Evolutionary conservation across 2,888 invertebrate species (phyloP), one percentile per base, ranked within the genome.

Genomic region (Machimus atricapillus): DNA sequence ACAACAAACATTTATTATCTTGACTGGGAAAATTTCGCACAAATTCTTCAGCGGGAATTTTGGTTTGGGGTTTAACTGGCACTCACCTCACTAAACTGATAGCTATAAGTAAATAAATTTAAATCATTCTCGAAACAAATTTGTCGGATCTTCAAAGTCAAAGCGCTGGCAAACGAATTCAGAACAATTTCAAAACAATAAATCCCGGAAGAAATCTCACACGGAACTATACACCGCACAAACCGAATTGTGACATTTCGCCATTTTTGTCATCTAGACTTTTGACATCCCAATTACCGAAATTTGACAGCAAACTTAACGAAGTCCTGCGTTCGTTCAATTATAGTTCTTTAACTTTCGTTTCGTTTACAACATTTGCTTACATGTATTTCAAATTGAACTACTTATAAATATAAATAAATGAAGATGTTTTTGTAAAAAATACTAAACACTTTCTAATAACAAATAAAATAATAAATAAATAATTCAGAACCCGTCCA

Each of bases 201-300:
- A 56, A 56, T 9, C 66, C 66, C 66, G 27, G 66, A 66, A 66
- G 66, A 66, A 66, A 66, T 66, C 66, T 66, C 66, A 66, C 66
- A 66, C 66, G 66, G 66, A 66, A 66, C 66, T 66, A 66, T 12
- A n/a, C 37, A 37, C 77, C 77, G 34, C 77, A 66, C 66, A 23
- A 66, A 66, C 66, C 66, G 66, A 77, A 77, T 40, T 77, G 9
- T 77, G 77, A 77, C 77, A 77, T 37, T 77, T 77, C 77, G 77
- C 77, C 77, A 77, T 77, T 77, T 77, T 77, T 77, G 77, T 77
- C 77, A 77, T 77, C 9, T 40, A 19, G 40, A 77, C 31, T 40
- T 77, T 40, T 77, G 77, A 77, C 77, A 77, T 19, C 16, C 16
- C 14, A 31, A 37, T 66, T 66, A 12, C 1, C 9, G 8, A n/a